phyloP scores from a whole-genome alignment of 2,113 vertebrate genomes.

The Salvator merianae region DNA sequence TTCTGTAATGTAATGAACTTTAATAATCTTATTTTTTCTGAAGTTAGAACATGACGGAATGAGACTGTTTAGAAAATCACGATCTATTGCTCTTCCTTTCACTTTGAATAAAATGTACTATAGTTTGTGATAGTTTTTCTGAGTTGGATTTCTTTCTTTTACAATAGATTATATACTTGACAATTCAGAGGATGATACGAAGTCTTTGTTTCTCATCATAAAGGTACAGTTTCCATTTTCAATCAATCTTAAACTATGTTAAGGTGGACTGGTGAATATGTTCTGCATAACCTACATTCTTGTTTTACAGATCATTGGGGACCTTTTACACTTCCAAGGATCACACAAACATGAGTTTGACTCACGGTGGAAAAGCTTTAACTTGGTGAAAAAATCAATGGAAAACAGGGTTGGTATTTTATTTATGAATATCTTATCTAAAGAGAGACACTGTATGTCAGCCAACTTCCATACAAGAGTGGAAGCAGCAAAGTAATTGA shows the following conservation, averaged over 20 bases:
- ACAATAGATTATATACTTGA: constrained; percentile 87
- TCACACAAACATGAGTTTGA: constrained; percentile 98
- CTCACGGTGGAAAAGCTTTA: constrained; percentile 97
- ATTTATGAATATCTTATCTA: not conserved
- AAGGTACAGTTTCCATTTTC: constrained; percentile 80
- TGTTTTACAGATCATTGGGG: constrained; percentile 87
- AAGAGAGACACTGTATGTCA: not conserved
- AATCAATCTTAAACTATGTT: constrained; percentile 11
- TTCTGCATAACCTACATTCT: constrained; percentile 45
- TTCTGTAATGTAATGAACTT: not conserved
- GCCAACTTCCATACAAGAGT: too few relatives aligned
- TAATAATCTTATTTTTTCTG: not conserved
- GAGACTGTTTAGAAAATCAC: not conserved
- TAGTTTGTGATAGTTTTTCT: not conserved
- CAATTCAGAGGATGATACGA: constrained; percentile 96
- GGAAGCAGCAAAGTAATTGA: too few relatives aligned
- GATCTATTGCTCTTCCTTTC: not conserved
- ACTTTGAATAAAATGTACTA: constrained; percentile 10
- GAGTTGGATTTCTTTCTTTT: constrained; percentile 21
- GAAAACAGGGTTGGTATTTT: constrained; percentile 90
- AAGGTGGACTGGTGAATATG: not conserved
- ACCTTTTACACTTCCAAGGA: constrained; percentile 93
- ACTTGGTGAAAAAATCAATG: constrained; percentile 97
- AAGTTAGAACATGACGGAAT: not conserved
- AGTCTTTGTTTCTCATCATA: constrained; percentile 96